A percentile compares a stretch with the other conserved stretches of the same genome.
Conservation (phyloP, 2,797 vertebrate species). For the Ibycter americanus region DNA sequence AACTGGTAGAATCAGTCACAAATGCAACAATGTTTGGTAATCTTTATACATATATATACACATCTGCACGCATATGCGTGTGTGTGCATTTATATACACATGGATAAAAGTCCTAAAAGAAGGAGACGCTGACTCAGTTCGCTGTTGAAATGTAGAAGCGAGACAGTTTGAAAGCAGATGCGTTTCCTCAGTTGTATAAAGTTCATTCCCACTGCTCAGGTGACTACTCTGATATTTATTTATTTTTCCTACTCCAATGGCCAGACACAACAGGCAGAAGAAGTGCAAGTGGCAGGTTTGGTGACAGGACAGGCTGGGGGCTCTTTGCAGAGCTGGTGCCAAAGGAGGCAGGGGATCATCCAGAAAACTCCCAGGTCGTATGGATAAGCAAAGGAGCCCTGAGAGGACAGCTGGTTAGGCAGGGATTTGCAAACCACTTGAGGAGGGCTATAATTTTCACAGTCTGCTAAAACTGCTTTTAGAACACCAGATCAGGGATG, state of each 20-base stretch:
- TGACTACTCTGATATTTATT: background rate
- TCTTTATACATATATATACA: too few relatives aligned
- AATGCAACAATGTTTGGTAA: too few relatives aligned
- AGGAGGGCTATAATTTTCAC: background rate
- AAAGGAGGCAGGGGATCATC: background rate
- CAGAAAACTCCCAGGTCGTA: background rate
- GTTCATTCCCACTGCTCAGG: background rate
- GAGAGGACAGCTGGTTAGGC: background rate
- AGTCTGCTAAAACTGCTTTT: background rate
- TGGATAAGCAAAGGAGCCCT: accelerated
- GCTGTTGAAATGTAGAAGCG: background rate
- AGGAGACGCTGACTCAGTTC: background rate
- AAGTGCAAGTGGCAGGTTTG: background rate
- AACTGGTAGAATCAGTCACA: background rate
- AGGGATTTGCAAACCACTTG: accelerated
- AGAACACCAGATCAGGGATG: background rate
- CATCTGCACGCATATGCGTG: background rate
- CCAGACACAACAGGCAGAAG: background rate
- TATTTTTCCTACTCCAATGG: background rate
- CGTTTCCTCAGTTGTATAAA: background rate
- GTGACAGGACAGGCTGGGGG: background rate
- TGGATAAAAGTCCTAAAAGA: background rate
- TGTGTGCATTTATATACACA: accelerated
- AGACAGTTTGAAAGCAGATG: background rate
- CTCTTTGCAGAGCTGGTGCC: background rate